These are phyloP conservation scores for Syrista parreyssii DNA, from an alignment of 2,888 invertebrate species.

Conservation along the genomic window DNA sequence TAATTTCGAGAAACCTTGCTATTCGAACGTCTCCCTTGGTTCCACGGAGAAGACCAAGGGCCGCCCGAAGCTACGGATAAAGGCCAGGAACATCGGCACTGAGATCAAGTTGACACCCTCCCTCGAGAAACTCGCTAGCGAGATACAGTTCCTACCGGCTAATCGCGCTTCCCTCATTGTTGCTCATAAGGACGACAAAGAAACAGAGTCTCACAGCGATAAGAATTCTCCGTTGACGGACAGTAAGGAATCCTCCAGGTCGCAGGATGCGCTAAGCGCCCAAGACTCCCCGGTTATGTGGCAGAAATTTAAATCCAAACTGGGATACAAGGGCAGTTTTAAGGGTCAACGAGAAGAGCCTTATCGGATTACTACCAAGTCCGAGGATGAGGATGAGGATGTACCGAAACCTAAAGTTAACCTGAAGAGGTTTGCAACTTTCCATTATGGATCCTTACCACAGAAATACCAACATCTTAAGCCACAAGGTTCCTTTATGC, in stretches of 20 bases:
- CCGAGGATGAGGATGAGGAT: conserved; percentile 16
- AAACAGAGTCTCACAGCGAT: neutral
- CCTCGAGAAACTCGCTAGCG: conserved; percentile 56
- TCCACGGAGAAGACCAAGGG: conserved; percentile 31
- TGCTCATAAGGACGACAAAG: conserved; percentile 10
- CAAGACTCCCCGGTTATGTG: conserved; percentile 20
- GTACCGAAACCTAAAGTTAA: conserved; percentile 9
- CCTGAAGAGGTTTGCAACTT: conserved; percentile 35
- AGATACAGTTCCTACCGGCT: conserved; percentile 57
- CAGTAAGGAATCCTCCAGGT: conserved; percentile 40
- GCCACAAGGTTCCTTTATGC: neutral
- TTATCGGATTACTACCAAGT: conserved; percentile 11
- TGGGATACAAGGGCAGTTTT: conserved; percentile 37
- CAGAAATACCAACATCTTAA: conserved; percentile 23
- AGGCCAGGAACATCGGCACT: conserved; percentile 30
- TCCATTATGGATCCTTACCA: conserved; percentile 34
- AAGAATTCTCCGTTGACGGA: conserved; percentile 20
- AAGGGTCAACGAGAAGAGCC: conserved; percentile 34
- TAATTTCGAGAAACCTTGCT: conserved; percentile 42
- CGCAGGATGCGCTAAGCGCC: conserved; percentile 41
- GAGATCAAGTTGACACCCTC: conserved; percentile 51
- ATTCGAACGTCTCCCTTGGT: conserved; percentile 47
- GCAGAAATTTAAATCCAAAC: conserved; percentile 18
- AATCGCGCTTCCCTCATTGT: conserved; percentile 26
- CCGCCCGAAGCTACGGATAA: conserved; percentile 39